Evolutionary conservation across 2,797 vertebrate genomes (phyloP).

Genomic region (Pangasius mekongensis): DNA sequence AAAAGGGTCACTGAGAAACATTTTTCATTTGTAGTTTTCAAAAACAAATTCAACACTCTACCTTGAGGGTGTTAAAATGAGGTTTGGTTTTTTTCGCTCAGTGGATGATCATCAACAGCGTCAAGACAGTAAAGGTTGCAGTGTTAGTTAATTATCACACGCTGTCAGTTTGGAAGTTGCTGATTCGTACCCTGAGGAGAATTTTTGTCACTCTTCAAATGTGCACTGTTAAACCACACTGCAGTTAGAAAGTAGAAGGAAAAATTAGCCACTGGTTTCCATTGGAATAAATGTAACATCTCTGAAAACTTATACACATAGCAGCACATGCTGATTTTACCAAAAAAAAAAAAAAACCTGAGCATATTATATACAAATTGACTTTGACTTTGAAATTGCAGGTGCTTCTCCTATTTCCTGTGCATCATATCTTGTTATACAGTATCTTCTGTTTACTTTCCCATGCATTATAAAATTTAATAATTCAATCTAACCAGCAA

Average conservation of each 20-base stretch:
- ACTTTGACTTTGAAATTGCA: not conserved
- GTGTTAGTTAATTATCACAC: conserved; percentile 38
- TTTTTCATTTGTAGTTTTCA: not conserved
- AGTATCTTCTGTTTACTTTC: conserved; percentile 51
- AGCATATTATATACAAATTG: not conserved
- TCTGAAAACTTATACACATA: not conserved
- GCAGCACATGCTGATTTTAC: not conserved
- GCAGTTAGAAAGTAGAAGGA: conserved; percentile 12
- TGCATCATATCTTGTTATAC: conserved; percentile 39
- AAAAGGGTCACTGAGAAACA: not conserved
- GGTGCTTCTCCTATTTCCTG: conserved; percentile 21
- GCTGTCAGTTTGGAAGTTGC: conserved; percentile 24
- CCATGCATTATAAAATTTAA: conserved; percentile 57
- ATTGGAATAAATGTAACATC: no score
- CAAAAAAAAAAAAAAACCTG: no score
- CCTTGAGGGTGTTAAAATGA: conserved; percentile 1
- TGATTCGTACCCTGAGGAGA: conserved; percentile 25
- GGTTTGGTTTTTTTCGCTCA: not conserved
- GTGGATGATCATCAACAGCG: conserved; percentile 18
- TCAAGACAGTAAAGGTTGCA: conserved; percentile 19
- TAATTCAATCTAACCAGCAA: conserved; percentile 55
- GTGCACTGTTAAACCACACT: conserved; percentile 14
- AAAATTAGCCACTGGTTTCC: not conserved
- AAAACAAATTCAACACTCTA: conserved; percentile 6
- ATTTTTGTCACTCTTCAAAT: conserved; percentile 26